Base-by-base conservation (phyloP, 1,140 invertebrate species). In the Tribolium madens region DNA sequence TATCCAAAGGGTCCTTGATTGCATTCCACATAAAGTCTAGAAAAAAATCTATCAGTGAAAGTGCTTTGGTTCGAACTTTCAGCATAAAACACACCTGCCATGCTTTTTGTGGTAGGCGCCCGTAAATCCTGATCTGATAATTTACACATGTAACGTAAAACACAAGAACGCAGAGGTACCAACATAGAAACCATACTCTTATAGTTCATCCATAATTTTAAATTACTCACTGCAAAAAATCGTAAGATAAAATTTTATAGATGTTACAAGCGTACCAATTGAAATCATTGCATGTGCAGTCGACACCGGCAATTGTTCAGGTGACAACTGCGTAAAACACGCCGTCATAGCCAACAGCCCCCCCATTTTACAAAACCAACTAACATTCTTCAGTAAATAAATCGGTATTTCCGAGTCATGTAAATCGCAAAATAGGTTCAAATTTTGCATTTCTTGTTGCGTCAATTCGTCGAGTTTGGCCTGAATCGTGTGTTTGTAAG, bases 201-300 rank as follows among this genome's bases (percentile, higher is more conserved):
- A 82, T 95, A 96, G 87, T 97, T 97, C 80, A 98, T 90, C 96
- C 96, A 98, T n/a, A 97, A 87, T 84, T 97, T 96, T 46, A 98
- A 91, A 89, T 97, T 97, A 75, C 95, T 95, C 77, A 97, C 93
- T 83, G 73, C 46, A 85, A 84, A 14, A 68, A 75, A 68, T 21
- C n/a, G 13, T 69, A 50, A 18, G 18, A 47, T 42, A 26, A n/a
- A 53, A 17, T 73, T 3, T 0, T 17, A 0, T 52, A n/a, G 3
- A 14, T 9, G 6, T 57, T 18, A 33, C n/a, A 36, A 13, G 76
- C 80, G 79, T 81, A 86, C 85, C 85, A 72, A 96, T 91, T 80
- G 93, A 93, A 80, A 97, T 95, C 84, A 98, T 94, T 21, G 95
- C 93, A 89, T 97, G 95, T 14, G 95, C 95, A 83, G 96, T 92